Evolutionary conservation across 2,888 invertebrate species (phyloP).

Genomic region (Drosophila suboccidentalis): DNA sequence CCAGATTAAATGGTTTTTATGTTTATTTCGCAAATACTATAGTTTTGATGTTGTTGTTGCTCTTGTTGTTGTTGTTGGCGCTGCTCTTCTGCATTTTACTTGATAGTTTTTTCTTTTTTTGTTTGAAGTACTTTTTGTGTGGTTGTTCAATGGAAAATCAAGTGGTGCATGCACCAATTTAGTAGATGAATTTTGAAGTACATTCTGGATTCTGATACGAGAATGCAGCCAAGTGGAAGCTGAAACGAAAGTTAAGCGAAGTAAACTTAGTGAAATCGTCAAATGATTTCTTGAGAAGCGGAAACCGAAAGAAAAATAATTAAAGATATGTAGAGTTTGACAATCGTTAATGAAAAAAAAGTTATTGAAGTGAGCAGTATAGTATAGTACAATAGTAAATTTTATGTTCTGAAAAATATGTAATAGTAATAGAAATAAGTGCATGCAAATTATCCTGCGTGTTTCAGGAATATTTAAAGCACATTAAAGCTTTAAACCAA

Average conservation of each 20-base stretch:
- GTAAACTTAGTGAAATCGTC: slow-evolving; percentile 8
- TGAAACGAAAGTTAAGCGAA: slow-evolving; percentile 15
- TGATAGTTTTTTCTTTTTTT: slow-evolving; percentile 24
- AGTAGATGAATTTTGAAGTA: slow-evolving; percentile 35
- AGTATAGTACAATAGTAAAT: no score
- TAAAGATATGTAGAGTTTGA: slow-evolving; percentile 1
- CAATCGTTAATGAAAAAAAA: background rate
- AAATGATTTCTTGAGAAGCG: slow-evolving; percentile 9
- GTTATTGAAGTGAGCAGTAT: background rate
- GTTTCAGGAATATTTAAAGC: no score
- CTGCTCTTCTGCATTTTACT: slow-evolving; percentile 29
- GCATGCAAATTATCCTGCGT: background rate
- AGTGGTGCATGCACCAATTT: slow-evolving; percentile 46
- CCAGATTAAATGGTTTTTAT: slow-evolving; percentile 77
- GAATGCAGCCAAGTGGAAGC: slow-evolving; percentile 42
- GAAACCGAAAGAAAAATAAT: slow-evolving; percentile 4
- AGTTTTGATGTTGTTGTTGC: slow-evolving; percentile 33
- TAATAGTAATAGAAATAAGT: background rate
- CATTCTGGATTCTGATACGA: slow-evolving; percentile 4
- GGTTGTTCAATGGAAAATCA: slow-evolving; percentile 35
- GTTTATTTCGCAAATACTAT: slow-evolving; percentile 71
- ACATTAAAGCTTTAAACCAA: background rate
- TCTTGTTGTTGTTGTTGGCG: no score
- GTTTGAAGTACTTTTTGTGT: slow-evolving; percentile 31
- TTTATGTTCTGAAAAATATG: no score